Evolutionary conservation across 1,140 invertebrate genomes (phyloP), one percentile per base, ranked within the genome.

Genomic region (Bombus waltoni): DNA sequence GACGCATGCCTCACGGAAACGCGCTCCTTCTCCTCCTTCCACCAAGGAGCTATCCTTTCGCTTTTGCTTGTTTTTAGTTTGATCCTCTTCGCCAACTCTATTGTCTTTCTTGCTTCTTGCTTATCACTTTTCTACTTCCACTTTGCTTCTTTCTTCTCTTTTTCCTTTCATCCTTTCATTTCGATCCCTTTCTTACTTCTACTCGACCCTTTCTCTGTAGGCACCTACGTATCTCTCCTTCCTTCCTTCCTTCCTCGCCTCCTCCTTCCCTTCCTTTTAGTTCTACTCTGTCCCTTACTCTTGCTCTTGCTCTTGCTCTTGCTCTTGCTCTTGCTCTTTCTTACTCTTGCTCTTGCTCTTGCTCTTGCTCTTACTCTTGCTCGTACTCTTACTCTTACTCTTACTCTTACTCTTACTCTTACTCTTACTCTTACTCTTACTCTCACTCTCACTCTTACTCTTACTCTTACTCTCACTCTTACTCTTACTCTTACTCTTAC

Each of bases 121-220:
- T 32, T n/a, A 15, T 35, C 66, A 42, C 68, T 72, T 72, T 5
- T 71, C 28, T 66, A 53, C 59, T 38, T 38, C 18, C 79, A 8
- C 65, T 22, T 59, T 28, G 32, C 71, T 40, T 25, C 70, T 80
- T 80, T 83, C 73, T 81, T 65, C 86, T 73, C 71, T 70, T 72
- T 35, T 74, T 68, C 81, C 68, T 79, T 40, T 72, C 53, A 25
- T 22, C 84, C 71, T 65, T 70, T 83, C 73, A 81, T 72, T 40
- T 38, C 74, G 44, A 79, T 72, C 28, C 28, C 13, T 15, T 13
- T 73, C 71, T 38, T 40, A 5, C 3, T n/a, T 38, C 9, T 38
- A 10, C 10, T 40, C 15, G 65, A 35, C 18, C 65, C 2, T 32
- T 22, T 68, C 15, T 35, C 65, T 22, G 11, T 42, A 25, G 18